Evolutionary conservation across 2,113 vertebrate genomes (phyloP), one percentile per base, ranked within the genome.

Genomic region (Leptobrachium leishanense): DNA sequence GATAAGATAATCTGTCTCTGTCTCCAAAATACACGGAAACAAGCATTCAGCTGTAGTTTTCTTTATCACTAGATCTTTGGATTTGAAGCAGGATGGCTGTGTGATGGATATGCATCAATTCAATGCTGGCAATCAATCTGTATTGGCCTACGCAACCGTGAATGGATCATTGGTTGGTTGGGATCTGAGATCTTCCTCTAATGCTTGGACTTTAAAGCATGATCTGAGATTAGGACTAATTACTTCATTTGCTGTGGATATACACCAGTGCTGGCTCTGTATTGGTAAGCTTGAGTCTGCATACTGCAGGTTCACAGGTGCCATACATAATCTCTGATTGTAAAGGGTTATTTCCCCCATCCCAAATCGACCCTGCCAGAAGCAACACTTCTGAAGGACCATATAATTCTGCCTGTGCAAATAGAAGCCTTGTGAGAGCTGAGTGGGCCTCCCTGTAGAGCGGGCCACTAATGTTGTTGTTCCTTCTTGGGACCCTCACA

Each of bases 241-340:
- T 87, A 99, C 97, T 0, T 98, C 97, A 12, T 99, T 99, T 85
- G 95, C 93, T 53, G 97, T 99, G 82, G 98, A 99, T 85, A 95
- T 97, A 89, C 96, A 97, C 87, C 98, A 98, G 2, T 99, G 97
- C 89, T 99, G 98, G 98, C 92, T 99, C 40, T 98, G 97, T 87
- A 93, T 99, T 1, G 98, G 98, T 99, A 85, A 89, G 91, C 6
- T 1, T 53, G 12, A 11, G 55, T 50, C 8, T 1, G 55, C 55
- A 59, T 31, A 31, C 20, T 31, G 20, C 20, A 31, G 20, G 20
- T 31, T 31, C 20, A 31, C 20, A 31, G 20, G 20, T 31, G 20
- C 20, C 20, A 31, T 31, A 31, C 20, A 31, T 31, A 31, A 31
- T 31, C 20, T 31, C 20, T 31, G 20, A 31, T 31, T 31, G 20